These are phyloP conservation scores for Petrolisthes manimaculis DNA, from an alignment of 2,888 invertebrate genomes.

Conservation along the genomic window DNA sequence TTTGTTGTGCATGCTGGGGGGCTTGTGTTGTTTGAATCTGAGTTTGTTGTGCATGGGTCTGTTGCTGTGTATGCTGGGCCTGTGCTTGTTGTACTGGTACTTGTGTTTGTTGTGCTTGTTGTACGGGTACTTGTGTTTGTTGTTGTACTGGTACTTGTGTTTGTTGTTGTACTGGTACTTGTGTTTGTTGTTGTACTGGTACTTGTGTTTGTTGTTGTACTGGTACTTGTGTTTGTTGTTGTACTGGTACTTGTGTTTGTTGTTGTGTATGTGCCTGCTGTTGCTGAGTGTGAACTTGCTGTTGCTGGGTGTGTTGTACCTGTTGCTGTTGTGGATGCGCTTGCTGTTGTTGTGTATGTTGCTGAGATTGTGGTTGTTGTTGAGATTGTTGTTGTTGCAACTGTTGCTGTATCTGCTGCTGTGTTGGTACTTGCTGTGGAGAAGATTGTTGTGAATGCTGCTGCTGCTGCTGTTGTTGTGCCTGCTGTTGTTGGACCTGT, in stretches of 20 bases:
- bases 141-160: conserved; percentile 14
- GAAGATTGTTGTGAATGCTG: background rate
- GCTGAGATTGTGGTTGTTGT: background rate
- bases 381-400: conserved; percentile 39
- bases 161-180: conserved; percentile 38
- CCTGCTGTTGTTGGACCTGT: conserved; percentile 41
- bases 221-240: conserved; percentile 13
- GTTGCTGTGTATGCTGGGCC: background rate
- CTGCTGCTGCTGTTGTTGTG: conserved; percentile 47
- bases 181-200: conserved; percentile 30
- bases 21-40: background rate
- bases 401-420: conserved; percentile 44
- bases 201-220: conserved; percentile 21
- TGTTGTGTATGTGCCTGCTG: conserved; percentile 14
- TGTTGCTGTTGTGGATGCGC: conserved; percentile 37
- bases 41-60: conserved; percentile 1
- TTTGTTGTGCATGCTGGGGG: background rate
- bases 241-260: background rate
- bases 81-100: background rate
- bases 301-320: conserved; percentile 30
- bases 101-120: background rate
- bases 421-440: background rate
- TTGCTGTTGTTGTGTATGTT: conserved; percentile 18
- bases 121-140: conserved; percentile 10
- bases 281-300: conserved; percentile 27